Base-by-base conservation (phyloP, 2,797 vertebrate species). In the Podarcis lilfordi region DNA sequence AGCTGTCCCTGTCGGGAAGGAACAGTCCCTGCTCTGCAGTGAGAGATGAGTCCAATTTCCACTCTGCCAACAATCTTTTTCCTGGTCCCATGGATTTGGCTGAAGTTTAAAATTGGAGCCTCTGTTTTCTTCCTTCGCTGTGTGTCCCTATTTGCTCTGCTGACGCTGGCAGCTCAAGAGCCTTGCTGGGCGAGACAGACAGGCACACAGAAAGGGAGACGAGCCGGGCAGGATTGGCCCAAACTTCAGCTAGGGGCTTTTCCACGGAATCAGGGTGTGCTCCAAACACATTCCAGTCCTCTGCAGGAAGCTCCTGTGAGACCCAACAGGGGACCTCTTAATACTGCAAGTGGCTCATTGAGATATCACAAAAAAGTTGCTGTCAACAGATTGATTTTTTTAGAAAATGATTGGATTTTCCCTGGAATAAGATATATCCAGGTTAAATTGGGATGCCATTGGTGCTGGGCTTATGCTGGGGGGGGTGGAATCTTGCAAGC, bases 91-190 rank as follows among this genome's bases (percentile, higher is more conserved):
- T 13, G 92, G 90, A 89, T 92, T 92, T 92, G 74, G 92, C 93
- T 83, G 86, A 88, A 86, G 86, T 83, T 80, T 89, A 89, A 86
- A 85, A 81, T 19, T 45, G 45, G 35, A 83, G 76, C 37, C 45
- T 76, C 71, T 37, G 75, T 59, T 66, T 78, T 82, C 32, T 68
- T n/a, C 50, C 82, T 89, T 84, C 66, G 77, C 13, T 0, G 86
- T 86, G 77, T 94, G 95, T 95, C 95, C 95, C 92, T 88, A 13
- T 93, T 94, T 96, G 95, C 94, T 92, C 94, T 85, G 87, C 0
- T 91, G 88, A 69, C 50, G 86, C 91, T 93, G 95, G 94, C 92
- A 93, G 61, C 91, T 43, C 86, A 11, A 15, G 0, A 71, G 82
- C 1, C 68, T 29, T 74, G 37, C 85, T 91, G 91, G 93, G 89